Base-by-base conservation (phyloP, 2,797 vertebrate genomes). In the Pagetopsis macropterus region DNA sequence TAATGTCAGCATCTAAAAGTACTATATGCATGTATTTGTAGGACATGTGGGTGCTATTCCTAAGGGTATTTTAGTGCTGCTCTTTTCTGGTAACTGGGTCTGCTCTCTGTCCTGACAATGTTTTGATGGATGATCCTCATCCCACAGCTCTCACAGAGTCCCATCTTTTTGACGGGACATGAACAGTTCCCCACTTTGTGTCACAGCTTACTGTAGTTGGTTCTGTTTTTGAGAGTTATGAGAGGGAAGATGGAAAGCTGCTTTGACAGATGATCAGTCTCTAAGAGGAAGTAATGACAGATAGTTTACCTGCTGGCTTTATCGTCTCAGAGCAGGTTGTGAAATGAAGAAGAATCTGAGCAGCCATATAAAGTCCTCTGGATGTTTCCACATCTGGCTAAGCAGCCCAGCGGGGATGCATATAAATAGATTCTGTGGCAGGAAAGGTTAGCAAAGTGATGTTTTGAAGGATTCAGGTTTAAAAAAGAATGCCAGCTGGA, bases 31-130 rank as follows among this genome's bases (percentile, higher is more conserved):
- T 21, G 55, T 51, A 31, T 17, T 33, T 31, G 16, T 16, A 23
- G 44, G 2, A 21, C 58, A 46, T 49, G 1, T 40, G 9, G 33
- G 12, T 64, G 40, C 27, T 56, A 52, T 57, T 64, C 16, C 49
- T 51, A 2, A 23, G 49, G 59, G 65, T 69, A 61, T 69, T 75
- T 67, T 51, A 60, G 41, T 17, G 8, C 41, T n/a, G 19, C 48
- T 63, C 49, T 40, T 13, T 57, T 44, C 70, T 52, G 45, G 46
- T 79, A 78, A 81, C 83, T 90, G 87, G 88, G 86, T 88, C 84
- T 88, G 60, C 46, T 70, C 37, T 64, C 46, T 64, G 37, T 19
- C 58, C 63, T n/a, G 54, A 61, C 56, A 72, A 43, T 17, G 44
- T 50, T 46, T 17, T 70, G 71, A 84, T 72, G 55, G 77, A 87